Conservation (phyloP, 1,140 invertebrate species). For the Tetramorium alpestre region DNA sequence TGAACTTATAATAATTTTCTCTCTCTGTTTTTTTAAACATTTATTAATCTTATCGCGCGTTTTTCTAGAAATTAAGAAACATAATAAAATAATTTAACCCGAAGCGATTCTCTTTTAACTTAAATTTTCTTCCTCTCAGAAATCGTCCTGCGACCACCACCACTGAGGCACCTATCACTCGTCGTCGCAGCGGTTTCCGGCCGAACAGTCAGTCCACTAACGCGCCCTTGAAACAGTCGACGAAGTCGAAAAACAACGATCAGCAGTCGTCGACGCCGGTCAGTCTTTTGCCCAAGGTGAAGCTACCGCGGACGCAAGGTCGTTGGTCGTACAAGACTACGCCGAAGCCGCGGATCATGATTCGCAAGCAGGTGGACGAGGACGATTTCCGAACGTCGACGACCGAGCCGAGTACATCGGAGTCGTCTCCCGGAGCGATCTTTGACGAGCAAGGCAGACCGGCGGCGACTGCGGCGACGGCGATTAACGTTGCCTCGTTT, state of each 20-base stretch:
- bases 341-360: constrained; percentile 93
- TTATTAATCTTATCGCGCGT: neutral
- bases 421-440: constrained; percentile 38
- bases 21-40: neutral
- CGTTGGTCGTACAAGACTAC: constrained; percentile 96
- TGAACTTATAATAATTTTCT: neutral
- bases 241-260: constrained; percentile 69
- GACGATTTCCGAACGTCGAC: constrained; percentile 84
- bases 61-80: neutral
- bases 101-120: neutral
- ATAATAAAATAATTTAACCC: neutral
- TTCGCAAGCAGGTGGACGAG: constrained; percentile 90
- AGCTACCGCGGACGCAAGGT: constrained; percentile 91
- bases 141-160: constrained; percentile 82
- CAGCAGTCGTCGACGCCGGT: constrained; percentile 44
- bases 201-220: constrained; percentile 76
- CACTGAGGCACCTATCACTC: constrained; percentile 77
- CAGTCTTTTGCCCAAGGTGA: constrained; percentile 87
- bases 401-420: constrained; percentile 66
- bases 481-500: constrained; percentile 79
- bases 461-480: constrained; percentile 81
- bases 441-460: constrained; percentile 66
- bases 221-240: constrained; percentile 70
- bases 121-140: constrained; percentile 59
- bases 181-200: constrained; percentile 80